phyloP scores from a whole-genome alignment of 2,113 vertebrate genomes.

The Chinchilla lanigera region DNA sequence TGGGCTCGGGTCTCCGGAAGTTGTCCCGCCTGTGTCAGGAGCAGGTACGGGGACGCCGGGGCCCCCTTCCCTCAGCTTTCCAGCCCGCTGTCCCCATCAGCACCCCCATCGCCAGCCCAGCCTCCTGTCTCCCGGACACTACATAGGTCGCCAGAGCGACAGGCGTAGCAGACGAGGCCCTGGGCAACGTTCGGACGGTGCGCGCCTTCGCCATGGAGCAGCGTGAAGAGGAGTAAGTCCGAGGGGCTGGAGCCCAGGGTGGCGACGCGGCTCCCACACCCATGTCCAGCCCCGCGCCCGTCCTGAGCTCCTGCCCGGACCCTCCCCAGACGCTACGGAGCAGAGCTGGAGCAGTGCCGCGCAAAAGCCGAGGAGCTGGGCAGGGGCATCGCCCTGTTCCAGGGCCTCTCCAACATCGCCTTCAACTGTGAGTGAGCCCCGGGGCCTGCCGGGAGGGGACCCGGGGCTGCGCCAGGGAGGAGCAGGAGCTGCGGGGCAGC shows the following conservation, averaged over 20 bases:
- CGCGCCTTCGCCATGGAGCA: slow-evolving; percentile 97
- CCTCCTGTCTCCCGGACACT: background rate
- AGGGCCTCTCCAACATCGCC: slow-evolving; percentile 95
- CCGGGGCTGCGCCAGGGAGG: background rate
- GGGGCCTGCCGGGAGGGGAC: fast-evolving
- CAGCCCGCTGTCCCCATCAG: fast-evolving
- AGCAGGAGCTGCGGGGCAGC: background rate
- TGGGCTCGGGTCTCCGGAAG: slow-evolving; percentile 92
- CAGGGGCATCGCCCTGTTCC: slow-evolving; percentile 94
- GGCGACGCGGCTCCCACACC: background rate
- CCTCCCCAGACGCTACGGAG: slow-evolving; percentile 88
- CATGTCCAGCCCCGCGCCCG: fast-evolving
- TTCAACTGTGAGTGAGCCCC: slow-evolving; percentile 93
- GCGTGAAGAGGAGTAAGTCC: slow-evolving; percentile 87
- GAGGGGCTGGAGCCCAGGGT: fast-evolving
- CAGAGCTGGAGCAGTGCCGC: slow-evolving; percentile 92
- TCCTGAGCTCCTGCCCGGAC: background rate
- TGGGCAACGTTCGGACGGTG: slow-evolving; percentile 95
- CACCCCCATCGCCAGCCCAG: fast-evolving
- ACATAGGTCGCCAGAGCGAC: slow-evolving; percentile 94
- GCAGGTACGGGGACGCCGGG: slow-evolving; percentile 86
- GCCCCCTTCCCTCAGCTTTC: fast-evolving
- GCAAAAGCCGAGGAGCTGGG: slow-evolving; percentile 92
- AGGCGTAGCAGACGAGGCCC: slow-evolving; percentile 93
- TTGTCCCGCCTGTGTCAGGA: slow-evolving; percentile 95